Conservation (phyloP, 2,888 invertebrate species). For the Busseola fusca region DNA sequence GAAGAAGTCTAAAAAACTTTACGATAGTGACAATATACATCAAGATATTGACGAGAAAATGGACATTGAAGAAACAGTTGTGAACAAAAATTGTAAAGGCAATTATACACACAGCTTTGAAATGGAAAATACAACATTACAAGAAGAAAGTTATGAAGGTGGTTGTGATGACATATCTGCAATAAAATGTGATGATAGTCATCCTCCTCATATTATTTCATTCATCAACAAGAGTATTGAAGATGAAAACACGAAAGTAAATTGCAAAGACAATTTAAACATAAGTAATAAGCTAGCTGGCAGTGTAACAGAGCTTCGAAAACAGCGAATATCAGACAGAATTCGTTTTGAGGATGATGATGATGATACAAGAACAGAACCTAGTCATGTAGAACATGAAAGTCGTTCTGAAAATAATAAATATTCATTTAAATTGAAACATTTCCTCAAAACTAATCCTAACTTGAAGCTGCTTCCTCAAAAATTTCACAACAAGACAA, state of each 20-base stretch:
- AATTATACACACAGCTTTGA: constrained; percentile 25
- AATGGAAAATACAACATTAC: constrained; percentile 28
- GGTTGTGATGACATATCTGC: constrained; percentile 58
- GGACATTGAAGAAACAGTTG: constrained; percentile 25
- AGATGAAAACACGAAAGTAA: constrained; percentile 17
- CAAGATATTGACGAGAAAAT: constrained; percentile 27
- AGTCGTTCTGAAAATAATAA: constrained; percentile 24
- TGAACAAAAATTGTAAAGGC: constrained; percentile 3
- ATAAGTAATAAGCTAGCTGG: constrained; percentile 16
- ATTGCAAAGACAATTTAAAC: constrained; percentile 22
- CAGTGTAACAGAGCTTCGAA: constrained; percentile 29
- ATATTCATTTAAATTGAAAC: constrained; percentile 62
- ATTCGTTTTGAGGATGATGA: constrained; percentile 77
- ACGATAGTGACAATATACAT: constrained; percentile 41
- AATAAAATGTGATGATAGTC: constrained; percentile 55
- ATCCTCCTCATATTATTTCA: constrained; percentile 42
- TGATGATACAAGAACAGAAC: constrained; percentile 30
- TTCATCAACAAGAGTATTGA: constrained; percentile 33
- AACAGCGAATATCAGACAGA: constrained; percentile 72
- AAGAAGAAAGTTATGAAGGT: constrained; percentile 42
- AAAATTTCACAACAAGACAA: constrained; percentile 45
- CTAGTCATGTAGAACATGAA: constrained; percentile 6
- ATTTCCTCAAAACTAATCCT: constrained; percentile 68
- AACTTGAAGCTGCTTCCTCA: constrained; percentile 63
- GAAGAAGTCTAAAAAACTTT: constrained; percentile 61